Conservation (phyloP, 2,797 vertebrate species). For the Miichthys miiuy region DNA sequence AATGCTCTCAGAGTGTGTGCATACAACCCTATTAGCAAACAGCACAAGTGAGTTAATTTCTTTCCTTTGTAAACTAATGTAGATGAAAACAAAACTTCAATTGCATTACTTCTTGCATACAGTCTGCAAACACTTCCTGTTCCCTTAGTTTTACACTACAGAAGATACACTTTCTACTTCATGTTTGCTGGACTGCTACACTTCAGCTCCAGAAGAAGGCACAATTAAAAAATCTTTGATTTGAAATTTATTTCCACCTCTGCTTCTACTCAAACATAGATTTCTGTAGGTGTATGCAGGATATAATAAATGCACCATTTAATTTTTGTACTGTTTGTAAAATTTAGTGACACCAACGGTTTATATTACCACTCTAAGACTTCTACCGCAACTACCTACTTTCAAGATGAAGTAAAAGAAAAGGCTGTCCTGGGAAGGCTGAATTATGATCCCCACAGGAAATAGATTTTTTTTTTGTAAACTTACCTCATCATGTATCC, state of each 20-base stretch:
- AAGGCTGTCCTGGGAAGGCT: not conserved
- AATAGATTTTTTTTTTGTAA: not conserved
- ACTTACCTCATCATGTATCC: slow-evolving; percentile 89
- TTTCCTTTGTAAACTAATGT: not conserved
- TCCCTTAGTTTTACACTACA: not conserved
- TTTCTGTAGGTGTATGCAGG: not conserved
- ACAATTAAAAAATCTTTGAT: not conserved
- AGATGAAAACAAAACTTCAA: not conserved
- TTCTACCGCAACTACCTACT: not conserved
- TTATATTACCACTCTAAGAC: not conserved
- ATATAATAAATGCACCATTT: not conserved
- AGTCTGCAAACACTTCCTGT: not conserved
- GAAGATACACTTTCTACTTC: not conserved
- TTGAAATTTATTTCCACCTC: not conserved
- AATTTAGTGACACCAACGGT: not conserved
- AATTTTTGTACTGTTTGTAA: not conserved
- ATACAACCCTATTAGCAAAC: not conserved
- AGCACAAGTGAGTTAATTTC: not conserved
- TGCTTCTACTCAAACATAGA: not conserved
- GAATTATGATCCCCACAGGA: not conserved
- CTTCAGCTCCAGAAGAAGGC: not conserved
- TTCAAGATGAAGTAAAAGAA: not conserved
- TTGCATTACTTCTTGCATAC: not conserved
- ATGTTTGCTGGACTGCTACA: not conserved
- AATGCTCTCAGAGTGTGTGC: not conserved